A percentile compares a stretch with the other conserved stretches of the same genome.
Conservation (phyloP, 2,113 vertebrate species). For the Psilopsiagon aurifrons region DNA sequence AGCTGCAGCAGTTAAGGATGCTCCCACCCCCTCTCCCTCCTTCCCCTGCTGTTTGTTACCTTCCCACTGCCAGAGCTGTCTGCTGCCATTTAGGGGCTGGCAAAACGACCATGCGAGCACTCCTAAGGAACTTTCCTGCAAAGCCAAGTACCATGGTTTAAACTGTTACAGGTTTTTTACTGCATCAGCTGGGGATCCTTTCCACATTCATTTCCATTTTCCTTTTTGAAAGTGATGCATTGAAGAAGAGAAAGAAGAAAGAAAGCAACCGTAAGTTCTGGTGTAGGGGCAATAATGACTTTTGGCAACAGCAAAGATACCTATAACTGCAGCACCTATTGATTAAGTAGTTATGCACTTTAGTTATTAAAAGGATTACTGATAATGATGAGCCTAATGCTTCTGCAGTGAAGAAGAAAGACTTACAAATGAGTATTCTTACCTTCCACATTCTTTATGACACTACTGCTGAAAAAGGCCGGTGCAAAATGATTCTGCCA, state of each 20-base stretch:
- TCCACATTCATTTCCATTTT: not conserved
- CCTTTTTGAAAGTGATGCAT: not conserved
- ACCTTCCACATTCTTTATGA: not conserved
- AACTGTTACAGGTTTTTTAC: not conserved
- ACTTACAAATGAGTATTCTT: not conserved
- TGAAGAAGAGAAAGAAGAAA: not conserved
- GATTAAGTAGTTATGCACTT: not conserved
- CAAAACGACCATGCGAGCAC: fast-evolving
- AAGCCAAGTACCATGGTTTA: not conserved
- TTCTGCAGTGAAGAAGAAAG: not conserved
- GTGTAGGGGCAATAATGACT: not conserved
- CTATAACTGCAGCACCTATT: not conserved
- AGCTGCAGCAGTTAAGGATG: slow-evolving; percentile 10
- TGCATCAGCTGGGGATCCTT: not conserved
- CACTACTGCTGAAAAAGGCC: not conserved
- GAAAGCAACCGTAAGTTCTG: not conserved
- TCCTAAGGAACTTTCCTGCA: not conserved
- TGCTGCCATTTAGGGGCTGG: not conserved
- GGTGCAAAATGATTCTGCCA: not conserved
- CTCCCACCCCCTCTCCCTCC: not conserved
- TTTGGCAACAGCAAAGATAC: not conserved
- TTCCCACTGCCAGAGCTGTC: not conserved
- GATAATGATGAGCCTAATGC: not conserved
- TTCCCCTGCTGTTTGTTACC: not conserved
- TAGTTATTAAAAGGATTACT: not conserved